A percentile compares a stretch with the other conserved stretches of the same genome.
These are phyloP conservation scores for Apodemia mormo DNA, from an alignment of 2,888 invertebrate genomes.

Conservation along the genomic window DNA sequence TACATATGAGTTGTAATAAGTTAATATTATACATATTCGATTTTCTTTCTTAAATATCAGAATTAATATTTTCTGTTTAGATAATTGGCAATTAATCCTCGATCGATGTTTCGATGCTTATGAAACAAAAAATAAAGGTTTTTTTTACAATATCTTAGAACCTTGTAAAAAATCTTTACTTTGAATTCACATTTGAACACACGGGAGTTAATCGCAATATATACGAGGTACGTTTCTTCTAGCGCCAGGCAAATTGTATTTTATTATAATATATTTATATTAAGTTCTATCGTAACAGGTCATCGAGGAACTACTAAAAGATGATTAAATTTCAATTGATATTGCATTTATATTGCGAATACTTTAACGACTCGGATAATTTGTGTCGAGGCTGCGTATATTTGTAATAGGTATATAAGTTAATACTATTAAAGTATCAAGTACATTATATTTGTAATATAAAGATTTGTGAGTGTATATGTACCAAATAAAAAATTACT, in stretches of 20 bases:
- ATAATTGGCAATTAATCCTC: too few species aligned
- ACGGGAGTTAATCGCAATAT: background rate
- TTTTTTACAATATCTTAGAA: background rate
- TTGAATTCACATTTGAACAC: background rate
- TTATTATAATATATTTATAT: conserved; percentile 3
- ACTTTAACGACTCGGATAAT: conserved; percentile 67
- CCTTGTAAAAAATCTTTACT: background rate
- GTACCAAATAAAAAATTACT: too few species aligned
- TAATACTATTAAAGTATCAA: conserved; percentile 12
- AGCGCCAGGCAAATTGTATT: background rate
- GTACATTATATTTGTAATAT: background rate
- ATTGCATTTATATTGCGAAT: conserved; percentile 50
- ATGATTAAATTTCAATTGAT: conserved; percentile 40
- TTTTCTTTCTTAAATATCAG: too few species aligned
- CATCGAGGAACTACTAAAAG: conserved; percentile 30
- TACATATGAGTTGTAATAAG: too few species aligned
- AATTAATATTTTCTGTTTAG: too few species aligned
- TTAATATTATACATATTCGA: too few species aligned
- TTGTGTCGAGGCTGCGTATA: conserved; percentile 70
- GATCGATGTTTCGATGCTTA: too few species aligned
- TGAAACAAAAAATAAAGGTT: background rate
- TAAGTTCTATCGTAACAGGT: conserved; percentile 13
- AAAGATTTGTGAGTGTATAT: too few species aligned
- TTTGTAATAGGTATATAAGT: conserved; percentile 31
- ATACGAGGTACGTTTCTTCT: background rate